phyloP scores from a whole-genome alignment of 2,797 vertebrate genomes.

The Pipistrellus pipistrellus region DNA sequence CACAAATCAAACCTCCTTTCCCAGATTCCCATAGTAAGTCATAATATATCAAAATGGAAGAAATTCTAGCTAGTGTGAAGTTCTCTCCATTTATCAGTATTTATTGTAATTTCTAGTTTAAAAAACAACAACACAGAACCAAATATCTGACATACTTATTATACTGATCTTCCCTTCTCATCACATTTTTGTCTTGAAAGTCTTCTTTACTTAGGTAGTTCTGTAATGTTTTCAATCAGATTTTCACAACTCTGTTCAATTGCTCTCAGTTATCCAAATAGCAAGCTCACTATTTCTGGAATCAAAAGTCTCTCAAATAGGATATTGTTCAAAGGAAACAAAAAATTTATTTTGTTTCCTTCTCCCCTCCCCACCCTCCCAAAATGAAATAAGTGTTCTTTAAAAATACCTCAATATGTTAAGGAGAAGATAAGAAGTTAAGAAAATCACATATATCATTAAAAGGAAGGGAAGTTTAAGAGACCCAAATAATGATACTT shows the following conservation, averaged over 20 bases:
- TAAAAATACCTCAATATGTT: not conserved
- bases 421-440: not conserved
- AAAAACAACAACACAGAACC: not conserved
- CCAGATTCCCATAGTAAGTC: not conserved
- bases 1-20: not conserved
- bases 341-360: not conserved
- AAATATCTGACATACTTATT: not conserved
- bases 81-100: not conserved
- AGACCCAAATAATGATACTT: not conserved
- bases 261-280: slow-evolving; percentile 7
- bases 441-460: not conserved
- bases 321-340: not conserved
- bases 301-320: not conserved
- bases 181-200: not conserved
- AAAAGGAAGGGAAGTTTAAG: not conserved
- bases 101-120: not conserved
- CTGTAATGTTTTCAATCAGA: not conserved
- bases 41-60: not conserved
- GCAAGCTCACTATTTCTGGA: not conserved
- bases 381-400: not conserved
- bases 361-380: fast-evolving
- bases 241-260: not conserved
- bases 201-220: not conserved
- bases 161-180: not conserved
- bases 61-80: not conserved